A percentile compares a stretch with the other conserved stretches of the same genome.
Conservation (phyloP, 2,113 vertebrate genomes). For the Neolamprologus modestus region DNA sequence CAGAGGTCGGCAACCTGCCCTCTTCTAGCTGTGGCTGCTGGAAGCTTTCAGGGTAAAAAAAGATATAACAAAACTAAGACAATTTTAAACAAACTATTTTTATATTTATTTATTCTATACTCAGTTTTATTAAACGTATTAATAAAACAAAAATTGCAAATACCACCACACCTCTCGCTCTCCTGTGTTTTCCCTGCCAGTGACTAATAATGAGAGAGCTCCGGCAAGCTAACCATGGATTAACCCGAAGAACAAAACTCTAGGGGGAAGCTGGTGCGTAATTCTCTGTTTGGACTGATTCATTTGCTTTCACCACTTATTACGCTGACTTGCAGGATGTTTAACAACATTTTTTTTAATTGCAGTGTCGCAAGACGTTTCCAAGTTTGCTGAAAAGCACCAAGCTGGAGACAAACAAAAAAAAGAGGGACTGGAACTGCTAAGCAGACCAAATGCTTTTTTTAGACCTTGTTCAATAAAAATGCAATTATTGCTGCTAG, state of each 20-base stretch:
- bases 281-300: rapidly evolving
- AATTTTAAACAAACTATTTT: not conserved
- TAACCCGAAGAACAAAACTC: rapidly evolving
- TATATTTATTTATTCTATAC: not conserved
- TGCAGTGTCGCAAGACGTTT: rapidly evolving
- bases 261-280: not conserved
- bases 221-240: rapidly evolving
- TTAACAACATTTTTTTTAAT: rapidly evolving
- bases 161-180: not conserved
- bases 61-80: not conserved
- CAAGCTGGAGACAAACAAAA: not conserved
- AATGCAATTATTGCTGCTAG: not conserved
- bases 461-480: not conserved
- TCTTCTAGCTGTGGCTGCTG: not conserved
- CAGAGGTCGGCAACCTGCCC: not conserved
- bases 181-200: not conserved
- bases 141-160: not conserved
- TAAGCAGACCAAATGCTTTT: not conserved
- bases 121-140: not conserved
- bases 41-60: not conserved
- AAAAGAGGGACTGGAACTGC: not conserved
- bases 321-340: rapidly evolving
- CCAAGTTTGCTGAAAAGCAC: not conserved
- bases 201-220: not conserved
- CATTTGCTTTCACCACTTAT: not conserved